Base-by-base conservation (phyloP, 2,113 vertebrate species). In the Bolborhynchus lineola region DNA sequence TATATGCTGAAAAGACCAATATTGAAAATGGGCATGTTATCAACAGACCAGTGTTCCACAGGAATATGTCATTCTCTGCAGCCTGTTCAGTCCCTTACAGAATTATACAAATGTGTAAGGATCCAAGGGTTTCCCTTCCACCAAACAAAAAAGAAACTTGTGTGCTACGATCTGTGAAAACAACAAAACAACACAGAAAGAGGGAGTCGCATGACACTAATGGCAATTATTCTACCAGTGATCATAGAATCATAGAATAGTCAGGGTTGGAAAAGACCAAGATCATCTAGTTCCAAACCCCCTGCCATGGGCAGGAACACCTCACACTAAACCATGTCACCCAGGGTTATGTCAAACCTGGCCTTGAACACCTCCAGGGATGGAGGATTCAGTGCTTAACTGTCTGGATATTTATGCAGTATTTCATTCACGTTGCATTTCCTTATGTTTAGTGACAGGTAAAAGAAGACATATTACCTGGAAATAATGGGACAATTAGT, bases 161-260 rank as follows among this genome's bases (percentile, higher is more conserved):
- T 18, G 31, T 0, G 0, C 35, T 49, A 19, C 2, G 7, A 31
- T 39, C 11, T 49, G 7, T 53, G 50, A 80, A 46, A 74, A 70
- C n/a, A 53, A 26, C 11, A 80, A 46, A 74, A 70, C n/a, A 53
- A 26, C 11, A 39, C 3, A 21, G 25, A 57, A 25, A 79, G 16
- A 47, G 18, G 10, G 17, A 60, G 19, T 44, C 1, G 1, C 28
- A 42, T 5, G 16, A 67, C 28, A 50, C 14, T 2, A 1, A 71
- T 13, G 13, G 8, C 13, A 79, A 10, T 18, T 42, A 63, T 37
- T 60, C 31, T 19, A 28, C 9, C 12, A 80, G 14, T 24, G 50
- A 75, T 28, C 9, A 24, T 23, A 49, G 47, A 49, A 49, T 7
- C 47, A 49, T 49, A 49, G 23, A 49, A 49, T 24, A 49, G 47